These are phyloP conservation scores for Ctenoplectra terminalis DNA, from an alignment of 1,140 invertebrate species.

Conservation along the genomic window DNA sequence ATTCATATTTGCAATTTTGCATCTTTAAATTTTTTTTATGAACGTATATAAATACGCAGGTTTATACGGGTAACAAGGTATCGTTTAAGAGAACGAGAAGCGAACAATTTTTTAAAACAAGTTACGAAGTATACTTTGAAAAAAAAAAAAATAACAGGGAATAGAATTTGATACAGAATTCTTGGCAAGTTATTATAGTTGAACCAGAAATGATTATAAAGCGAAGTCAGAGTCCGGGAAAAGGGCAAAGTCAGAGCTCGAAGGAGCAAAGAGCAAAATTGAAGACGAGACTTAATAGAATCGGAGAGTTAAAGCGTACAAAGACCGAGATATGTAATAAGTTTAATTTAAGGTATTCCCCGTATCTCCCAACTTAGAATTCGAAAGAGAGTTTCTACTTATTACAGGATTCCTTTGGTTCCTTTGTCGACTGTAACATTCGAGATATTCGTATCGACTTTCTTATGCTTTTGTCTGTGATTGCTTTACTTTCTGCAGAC, in stretches of 20 bases:
- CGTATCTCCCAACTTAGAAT: neutral
- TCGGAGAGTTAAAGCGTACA: neutral
- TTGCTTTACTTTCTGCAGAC: no score
- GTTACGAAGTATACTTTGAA: neutral
- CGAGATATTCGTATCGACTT: neutral
- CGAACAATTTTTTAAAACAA: no score
- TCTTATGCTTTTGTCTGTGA: neutral
- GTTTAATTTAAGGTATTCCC: neutral
- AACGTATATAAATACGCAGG: no score
- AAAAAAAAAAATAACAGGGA: neutral
- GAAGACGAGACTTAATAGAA: neutral
- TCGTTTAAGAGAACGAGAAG: no score
- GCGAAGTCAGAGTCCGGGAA: no score
- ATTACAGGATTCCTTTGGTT: neutral
- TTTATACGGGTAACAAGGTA: no score
- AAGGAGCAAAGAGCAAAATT: neutral
- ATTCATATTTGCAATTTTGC: no score
- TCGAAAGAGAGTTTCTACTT: neutral
- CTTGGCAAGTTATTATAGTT: neutral
- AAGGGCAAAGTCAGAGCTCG: neutral
- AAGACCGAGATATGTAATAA: neutral
- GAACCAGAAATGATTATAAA: neutral
- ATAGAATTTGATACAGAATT: neutral
- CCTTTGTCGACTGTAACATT: constrained; percentile 4
- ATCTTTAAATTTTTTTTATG: no score